These are phyloP conservation scores for Acleris cristana DNA, from an alignment of 2,888 invertebrate species.

Conservation along the genomic window DNA sequence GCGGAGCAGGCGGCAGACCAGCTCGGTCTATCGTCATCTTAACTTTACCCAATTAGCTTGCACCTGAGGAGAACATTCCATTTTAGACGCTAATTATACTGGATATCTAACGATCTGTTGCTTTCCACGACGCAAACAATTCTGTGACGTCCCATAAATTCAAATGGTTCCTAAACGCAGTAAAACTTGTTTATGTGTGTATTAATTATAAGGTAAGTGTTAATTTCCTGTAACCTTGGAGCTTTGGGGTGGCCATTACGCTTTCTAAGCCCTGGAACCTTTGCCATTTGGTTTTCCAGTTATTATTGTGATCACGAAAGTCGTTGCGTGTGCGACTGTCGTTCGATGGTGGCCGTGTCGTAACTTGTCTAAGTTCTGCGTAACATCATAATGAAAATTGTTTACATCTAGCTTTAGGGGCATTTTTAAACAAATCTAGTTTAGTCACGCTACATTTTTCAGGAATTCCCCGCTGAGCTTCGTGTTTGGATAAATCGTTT, in stretches of 20 bases:
- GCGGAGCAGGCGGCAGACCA: slow-evolving; percentile 73
- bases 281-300: slow-evolving; percentile 16
- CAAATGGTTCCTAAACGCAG: slow-evolving; percentile 26
- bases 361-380: slow-evolving; percentile 67
- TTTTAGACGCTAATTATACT: slow-evolving; percentile 44
- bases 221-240: slow-evolving; percentile 35
- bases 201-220: slow-evolving; percentile 37
- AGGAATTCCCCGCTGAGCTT: slow-evolving; percentile 27
- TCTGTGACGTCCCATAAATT: slow-evolving; percentile 23
- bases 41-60: slow-evolving; percentile 50
- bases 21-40: slow-evolving; percentile 78
- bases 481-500: slow-evolving; percentile 4
- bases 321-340: slow-evolving; percentile 67
- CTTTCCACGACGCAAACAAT: slow-evolving; percentile 50
- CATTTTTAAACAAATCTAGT: slow-evolving; percentile 38
- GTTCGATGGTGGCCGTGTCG: slow-evolving; percentile 65
- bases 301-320: slow-evolving; percentile 23
- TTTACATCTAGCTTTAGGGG: slow-evolving; percentile 59
- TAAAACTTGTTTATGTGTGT: slow-evolving; percentile 32
- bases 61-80: slow-evolving; percentile 67
- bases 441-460: slow-evolving; percentile 31
- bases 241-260: slow-evolving; percentile 14
- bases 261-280: slow-evolving; percentile 25
- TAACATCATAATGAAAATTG: slow-evolving; percentile 69
- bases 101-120: slow-evolving; percentile 54